Evolutionary conservation across 2,797 vertebrate genomes (phyloP).

Genomic region (Onychomys arenicola): DNA sequence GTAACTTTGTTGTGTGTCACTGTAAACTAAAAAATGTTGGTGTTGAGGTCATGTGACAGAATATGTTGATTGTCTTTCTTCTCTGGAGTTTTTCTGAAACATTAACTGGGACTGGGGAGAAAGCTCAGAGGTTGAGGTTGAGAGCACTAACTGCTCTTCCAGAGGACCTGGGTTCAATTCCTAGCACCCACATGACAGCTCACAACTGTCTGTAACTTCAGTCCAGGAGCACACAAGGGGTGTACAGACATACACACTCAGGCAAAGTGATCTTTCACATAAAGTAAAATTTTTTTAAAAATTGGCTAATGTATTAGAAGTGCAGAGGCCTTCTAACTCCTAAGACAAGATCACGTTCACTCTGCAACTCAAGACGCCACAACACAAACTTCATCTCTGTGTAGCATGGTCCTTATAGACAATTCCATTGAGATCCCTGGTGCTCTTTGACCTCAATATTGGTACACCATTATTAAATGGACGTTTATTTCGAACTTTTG

Average conservation of each 20-base stretch:
- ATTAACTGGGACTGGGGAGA: background rate
- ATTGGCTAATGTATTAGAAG: background rate
- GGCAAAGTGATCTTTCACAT: no score
- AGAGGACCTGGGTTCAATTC: no score
- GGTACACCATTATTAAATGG: slow-evolving; percentile 70
- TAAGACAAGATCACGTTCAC: background rate
- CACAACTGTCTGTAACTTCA: no score
- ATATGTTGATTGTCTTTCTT: background rate
- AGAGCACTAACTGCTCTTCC: no score
- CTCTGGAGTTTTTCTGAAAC: slow-evolving; percentile 57
- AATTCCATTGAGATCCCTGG: slow-evolving; percentile 60
- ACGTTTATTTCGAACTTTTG: slow-evolving; percentile 49
- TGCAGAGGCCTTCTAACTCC: background rate
- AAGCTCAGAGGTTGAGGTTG: no score
- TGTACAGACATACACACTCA: no score
- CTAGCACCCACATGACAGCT: no score
- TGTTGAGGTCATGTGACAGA: slow-evolving; percentile 47
- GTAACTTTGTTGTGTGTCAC: slow-evolving; percentile 68
- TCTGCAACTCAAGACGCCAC: background rate
- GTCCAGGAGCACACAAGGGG: no score
- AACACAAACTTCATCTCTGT: background rate
- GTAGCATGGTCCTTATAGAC: background rate
- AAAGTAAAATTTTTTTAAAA: no score
- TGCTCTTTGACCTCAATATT: slow-evolving; percentile 75
- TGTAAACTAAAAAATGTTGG: slow-evolving; percentile 82